These are phyloP conservation scores for Chloropsis hardwickii DNA, from an alignment of 2,113 vertebrate genomes.

Conservation along the genomic window DNA sequence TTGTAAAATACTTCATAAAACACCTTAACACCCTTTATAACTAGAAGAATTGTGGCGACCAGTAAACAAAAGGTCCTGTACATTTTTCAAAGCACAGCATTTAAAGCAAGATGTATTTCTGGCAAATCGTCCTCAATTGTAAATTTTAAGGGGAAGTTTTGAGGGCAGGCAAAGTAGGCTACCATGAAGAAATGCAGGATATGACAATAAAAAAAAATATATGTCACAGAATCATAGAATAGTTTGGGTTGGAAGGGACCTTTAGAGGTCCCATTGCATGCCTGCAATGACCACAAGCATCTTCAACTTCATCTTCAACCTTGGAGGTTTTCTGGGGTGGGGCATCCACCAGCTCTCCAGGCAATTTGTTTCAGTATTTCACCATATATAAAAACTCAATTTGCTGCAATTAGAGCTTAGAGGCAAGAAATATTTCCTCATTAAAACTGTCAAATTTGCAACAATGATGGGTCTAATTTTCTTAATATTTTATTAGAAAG, in stretches of 20 bases:
- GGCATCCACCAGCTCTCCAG: background rate
- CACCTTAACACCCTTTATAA: fast-evolving
- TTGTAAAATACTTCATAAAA: background rate
- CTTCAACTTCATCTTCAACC: background rate
- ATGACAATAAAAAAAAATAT: background rate
- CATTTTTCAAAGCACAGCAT: background rate
- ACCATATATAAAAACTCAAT: background rate
- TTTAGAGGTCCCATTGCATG: background rate
- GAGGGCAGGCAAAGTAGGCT: background rate
- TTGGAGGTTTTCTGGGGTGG: background rate
- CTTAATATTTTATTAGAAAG: background rate
- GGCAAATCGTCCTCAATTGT: background rate
- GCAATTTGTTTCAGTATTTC: background rate
- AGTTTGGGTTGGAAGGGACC: background rate
- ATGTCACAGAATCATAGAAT: background rate
- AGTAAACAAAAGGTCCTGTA: background rate
- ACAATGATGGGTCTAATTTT: background rate
- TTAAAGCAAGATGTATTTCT: background rate
- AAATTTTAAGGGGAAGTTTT: background rate
- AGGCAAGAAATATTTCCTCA: background rate
- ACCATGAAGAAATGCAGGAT: background rate
- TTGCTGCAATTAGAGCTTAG: background rate
- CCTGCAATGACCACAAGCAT: background rate
- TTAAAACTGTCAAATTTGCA: background rate
- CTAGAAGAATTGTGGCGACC: background rate